phyloP scores from a whole-genome alignment of 2,113 vertebrate genomes.

The Scolopax mira region DNA sequence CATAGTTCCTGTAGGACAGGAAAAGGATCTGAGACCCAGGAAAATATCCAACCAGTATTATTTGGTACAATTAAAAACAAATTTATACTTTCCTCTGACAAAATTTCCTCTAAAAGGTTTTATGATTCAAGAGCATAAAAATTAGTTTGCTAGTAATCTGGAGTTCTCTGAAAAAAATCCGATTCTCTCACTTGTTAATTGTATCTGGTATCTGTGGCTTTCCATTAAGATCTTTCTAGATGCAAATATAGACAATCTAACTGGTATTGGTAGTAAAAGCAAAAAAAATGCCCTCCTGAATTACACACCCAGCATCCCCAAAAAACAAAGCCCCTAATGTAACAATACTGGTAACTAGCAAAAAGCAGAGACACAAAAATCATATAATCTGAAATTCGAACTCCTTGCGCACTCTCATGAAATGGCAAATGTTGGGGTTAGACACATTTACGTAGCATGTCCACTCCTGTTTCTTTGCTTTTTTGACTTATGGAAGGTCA shows the following conservation, averaged over 20 bases:
- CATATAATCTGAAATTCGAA: neutral
- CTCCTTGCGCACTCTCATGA: neutral
- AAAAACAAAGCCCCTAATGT: neutral
- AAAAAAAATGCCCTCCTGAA: neutral
- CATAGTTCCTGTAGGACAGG: neutral
- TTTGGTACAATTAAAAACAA: neutral
- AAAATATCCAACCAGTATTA: neutral
- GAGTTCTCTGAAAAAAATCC: neutral
- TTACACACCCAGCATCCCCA: neutral
- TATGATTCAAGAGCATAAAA: neutral
- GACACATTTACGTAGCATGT: neutral
- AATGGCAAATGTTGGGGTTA: neutral
- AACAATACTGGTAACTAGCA: neutral
- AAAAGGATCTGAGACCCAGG: neutral
- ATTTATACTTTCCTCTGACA: neutral
- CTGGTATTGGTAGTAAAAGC: neutral
- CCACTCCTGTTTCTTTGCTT: neutral
- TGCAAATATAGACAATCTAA: neutral
- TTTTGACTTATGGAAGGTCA: neutral
- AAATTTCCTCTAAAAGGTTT: neutral
- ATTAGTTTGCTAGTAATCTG: neutral
- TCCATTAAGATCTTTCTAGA: neutral
- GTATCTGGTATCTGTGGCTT: neutral
- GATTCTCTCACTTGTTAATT: neutral
- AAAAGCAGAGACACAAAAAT: neutral